Evolutionary conservation across 2,888 invertebrate species (phyloP).

Genomic region (Emmelina monodactyla): DNA sequence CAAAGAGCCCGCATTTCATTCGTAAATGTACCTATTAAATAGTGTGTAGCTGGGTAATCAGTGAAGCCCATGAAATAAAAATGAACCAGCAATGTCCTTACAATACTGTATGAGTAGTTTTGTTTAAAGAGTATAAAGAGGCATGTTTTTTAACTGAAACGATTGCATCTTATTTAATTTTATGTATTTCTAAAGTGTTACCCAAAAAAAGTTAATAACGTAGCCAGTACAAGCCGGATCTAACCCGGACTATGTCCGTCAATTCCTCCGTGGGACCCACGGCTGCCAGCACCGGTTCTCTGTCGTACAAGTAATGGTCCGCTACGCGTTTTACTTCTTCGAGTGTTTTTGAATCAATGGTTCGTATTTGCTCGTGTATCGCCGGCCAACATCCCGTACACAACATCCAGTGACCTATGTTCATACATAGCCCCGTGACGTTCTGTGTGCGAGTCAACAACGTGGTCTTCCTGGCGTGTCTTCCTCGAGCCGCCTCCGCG

Average conservation of each 20-base stretch:
- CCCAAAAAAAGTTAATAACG: no score
- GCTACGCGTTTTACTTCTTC: conserved; percentile 78
- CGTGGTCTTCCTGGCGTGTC: conserved; percentile 88
- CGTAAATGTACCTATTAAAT: no score
- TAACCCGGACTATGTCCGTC: conserved; percentile 81
- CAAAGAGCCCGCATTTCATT: no score
- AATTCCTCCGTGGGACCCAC: conserved; percentile 88
- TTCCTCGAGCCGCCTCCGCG: conserved; percentile 87
- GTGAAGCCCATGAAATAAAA: no score
- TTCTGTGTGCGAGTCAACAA: conserved; percentile 88
- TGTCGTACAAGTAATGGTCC: conserved; percentile 88
- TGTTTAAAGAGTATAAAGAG: no score
- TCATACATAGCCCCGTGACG: conserved; percentile 90
- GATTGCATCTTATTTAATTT: no score
- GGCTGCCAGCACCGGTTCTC: conserved; percentile 90
- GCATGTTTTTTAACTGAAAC: no score
- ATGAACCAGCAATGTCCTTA: no score
- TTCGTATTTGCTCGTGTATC: conserved; percentile 81
- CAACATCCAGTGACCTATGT: conserved; percentile 93
- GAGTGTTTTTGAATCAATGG: conserved; percentile 82
- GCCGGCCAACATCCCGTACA: conserved; percentile 89
- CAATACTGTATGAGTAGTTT: no score
- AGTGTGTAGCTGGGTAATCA: no score
- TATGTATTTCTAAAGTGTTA: no score
- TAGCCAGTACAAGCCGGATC: conserved; percentile 86